A percentile compares a stretch with the other conserved stretches of the same genome.
phyloP scores from a whole-genome alignment of 2,888 invertebrate species.

The Lingula anatina region DNA sequence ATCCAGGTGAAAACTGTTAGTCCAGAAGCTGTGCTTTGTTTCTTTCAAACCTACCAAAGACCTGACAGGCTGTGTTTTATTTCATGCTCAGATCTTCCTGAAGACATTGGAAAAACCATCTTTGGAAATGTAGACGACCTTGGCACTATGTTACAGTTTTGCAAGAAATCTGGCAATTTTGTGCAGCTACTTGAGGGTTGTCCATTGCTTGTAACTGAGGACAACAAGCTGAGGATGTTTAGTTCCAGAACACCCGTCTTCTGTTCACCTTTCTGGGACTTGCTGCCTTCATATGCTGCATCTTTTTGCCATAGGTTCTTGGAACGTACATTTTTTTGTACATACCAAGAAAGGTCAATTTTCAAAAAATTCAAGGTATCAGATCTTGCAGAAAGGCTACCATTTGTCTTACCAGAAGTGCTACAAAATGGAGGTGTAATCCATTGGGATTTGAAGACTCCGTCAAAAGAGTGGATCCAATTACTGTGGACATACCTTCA shows the following conservation, averaged over 20 bases:
- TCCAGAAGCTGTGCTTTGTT: slow-evolving; percentile 17
- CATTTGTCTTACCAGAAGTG: too few relatives aligned
- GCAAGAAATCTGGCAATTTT: slow-evolving; percentile 9
- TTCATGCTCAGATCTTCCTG: slow-evolving; percentile 1
- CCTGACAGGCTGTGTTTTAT: neutral
- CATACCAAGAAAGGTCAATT: too few relatives aligned
- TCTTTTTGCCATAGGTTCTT: too few relatives aligned
- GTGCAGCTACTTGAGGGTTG: slow-evolving; percentile 14
- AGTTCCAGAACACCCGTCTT: slow-evolving; percentile 12
- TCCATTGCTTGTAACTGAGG: slow-evolving; percentile 24
- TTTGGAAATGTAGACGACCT: neutral
- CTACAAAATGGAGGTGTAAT: too few relatives aligned
- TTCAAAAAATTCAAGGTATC: too few relatives aligned
- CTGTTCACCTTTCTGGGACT: too few relatives aligned
- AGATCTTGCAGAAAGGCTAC: too few relatives aligned
- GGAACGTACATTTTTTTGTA: too few relatives aligned
- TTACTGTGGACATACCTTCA: too few relatives aligned
- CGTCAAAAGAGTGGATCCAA: too few relatives aligned
- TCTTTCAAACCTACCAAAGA: slow-evolving; percentile 10
- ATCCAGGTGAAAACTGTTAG: slow-evolving; percentile 13
- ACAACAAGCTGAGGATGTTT: slow-evolving; percentile 15
- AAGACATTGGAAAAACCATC: neutral
- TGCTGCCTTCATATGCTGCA: too few relatives aligned
- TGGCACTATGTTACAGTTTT: slow-evolving; percentile 15
- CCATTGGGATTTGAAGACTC: too few relatives aligned